Base-by-base conservation (phyloP, 2,113 vertebrate genomes). In the Butorides virescens region DNA sequence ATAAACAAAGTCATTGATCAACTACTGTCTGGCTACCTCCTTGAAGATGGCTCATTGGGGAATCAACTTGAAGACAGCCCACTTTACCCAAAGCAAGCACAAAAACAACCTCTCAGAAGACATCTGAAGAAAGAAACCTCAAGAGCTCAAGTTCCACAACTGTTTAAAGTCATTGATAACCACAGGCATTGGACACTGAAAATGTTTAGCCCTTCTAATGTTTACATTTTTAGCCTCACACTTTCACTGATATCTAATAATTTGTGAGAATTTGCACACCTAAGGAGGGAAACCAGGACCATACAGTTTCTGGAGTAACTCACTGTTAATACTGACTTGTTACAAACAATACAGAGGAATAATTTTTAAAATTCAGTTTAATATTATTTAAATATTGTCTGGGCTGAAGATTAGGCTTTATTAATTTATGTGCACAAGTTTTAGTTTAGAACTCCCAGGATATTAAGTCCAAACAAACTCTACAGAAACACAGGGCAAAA, bases 381-480 rank as follows among this genome's bases (percentile, higher is more conserved):
- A 96, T 96, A 74, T 94, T 95, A 94, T 92, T 95, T 94, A 96
- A 95, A 82, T 96, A 95, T 91, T 82, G 85, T 95, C 53, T 92
- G 94, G 86, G 91, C 92, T 97, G 82, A 94, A 95, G 88, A 92
- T 94, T 92, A 95, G 92, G 77, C 91, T 97, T 97, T 95, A 97
- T 97, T 96, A 89, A 87, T 94, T 92, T 96, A 92, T 90, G 94
- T 93, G 91, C 95, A 97, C 91, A 96, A 87, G 74, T 95, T 92
- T 92, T 78, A 94, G 94, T 79, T 94, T 81, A 97, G 86, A 96
- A 95, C 84, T 92, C 95, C 74, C 90, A 95, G 90, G 88, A 95
- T 86, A 96, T 58, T 18, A 70, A 93, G 49, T 91, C 94, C 95
- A 95, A 95, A 80, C 95, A 95, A 91, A 87, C 77, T 91, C 91